These are phyloP conservation scores for Hemichromis elongatus DNA, from an alignment of 2,113 vertebrate species.

Conservation along the genomic window DNA sequence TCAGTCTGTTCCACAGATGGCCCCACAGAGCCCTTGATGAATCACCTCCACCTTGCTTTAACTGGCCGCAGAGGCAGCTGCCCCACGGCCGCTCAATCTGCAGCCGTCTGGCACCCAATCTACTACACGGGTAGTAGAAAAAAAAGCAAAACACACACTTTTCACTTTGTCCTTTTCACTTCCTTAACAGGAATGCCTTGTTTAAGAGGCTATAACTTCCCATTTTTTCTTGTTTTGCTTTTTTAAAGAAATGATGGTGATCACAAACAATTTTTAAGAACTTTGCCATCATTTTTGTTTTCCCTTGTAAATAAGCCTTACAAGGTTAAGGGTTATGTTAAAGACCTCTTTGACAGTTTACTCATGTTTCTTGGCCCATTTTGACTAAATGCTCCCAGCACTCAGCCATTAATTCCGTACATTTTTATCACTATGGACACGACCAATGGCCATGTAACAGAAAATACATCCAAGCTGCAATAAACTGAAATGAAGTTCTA, in stretches of 20 bases:
- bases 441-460: neutral
- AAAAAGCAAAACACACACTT: neutral
- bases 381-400: neutral
- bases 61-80: conserved; percentile 43
- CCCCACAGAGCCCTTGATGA: conserved; percentile 70
- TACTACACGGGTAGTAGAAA: neutral
- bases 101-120: conserved; percentile 30
- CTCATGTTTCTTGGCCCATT: neutral
- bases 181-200: neutral
- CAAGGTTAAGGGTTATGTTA: neutral
- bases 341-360: neutral
- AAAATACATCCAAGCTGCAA: neutral
- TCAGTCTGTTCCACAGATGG: conserved; percentile 77
- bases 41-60: conserved; percentile 71
- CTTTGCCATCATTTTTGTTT: neutral
- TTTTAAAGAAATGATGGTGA: neutral
- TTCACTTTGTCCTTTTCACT: neutral
- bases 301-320: neutral
- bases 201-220: neutral
- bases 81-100: conserved; percentile 49
- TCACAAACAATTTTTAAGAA: neutral
- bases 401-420: neutral
- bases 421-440: neutral
- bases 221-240: neutral
- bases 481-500: neutral